These are phyloP conservation scores for Triplophysa bombifrons DNA, from an alignment of 2,797 vertebrate species.

Conservation along the genomic window DNA sequence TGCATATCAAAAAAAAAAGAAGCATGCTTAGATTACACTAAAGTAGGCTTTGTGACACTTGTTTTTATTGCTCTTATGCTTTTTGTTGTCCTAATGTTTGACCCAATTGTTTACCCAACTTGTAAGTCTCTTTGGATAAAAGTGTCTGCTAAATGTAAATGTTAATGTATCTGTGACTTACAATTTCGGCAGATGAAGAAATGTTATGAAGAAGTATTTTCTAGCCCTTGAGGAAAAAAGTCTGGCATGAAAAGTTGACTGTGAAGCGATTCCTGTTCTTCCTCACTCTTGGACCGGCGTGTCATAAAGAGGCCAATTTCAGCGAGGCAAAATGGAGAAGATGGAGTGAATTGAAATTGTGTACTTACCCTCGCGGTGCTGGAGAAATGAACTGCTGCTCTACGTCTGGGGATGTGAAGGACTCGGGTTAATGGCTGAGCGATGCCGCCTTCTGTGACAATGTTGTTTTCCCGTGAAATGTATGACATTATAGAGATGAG, in stretches of 20 bases:
- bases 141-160: too few species aligned
- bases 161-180: neutral
- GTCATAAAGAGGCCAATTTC: conserved; percentile 44
- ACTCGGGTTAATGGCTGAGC: conserved; percentile 41
- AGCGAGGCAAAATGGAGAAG: neutral
- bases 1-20: too few species aligned
- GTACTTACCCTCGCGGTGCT: conserved; percentile 59
- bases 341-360: conserved; percentile 64
- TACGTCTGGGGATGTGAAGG: conserved; percentile 45
- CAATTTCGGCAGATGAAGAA: neutral
- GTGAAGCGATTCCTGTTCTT: conserved; percentile 63
- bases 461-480: conserved; percentile 40
- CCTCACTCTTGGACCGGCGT: conserved; percentile 62
- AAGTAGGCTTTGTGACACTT: too few species aligned
- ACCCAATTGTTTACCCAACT: too few species aligned
- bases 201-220: neutral
- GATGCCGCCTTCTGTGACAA: conserved; percentile 18
- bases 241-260: conserved; percentile 30
- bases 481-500: conserved; percentile 54
- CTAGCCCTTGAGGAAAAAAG: conserved; percentile 30
- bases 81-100: too few species aligned
- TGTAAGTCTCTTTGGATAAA: too few species aligned
- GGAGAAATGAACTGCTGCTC: conserved; percentile 34
- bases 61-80: too few species aligned
- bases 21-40: too few species aligned